Percentiles rank a stretch among this genome's conserved stretches.
Evolutionary conservation across 2,888 invertebrate genomes (phyloP).

Genomic region (Mongoloraphidia duomilia): DNA sequence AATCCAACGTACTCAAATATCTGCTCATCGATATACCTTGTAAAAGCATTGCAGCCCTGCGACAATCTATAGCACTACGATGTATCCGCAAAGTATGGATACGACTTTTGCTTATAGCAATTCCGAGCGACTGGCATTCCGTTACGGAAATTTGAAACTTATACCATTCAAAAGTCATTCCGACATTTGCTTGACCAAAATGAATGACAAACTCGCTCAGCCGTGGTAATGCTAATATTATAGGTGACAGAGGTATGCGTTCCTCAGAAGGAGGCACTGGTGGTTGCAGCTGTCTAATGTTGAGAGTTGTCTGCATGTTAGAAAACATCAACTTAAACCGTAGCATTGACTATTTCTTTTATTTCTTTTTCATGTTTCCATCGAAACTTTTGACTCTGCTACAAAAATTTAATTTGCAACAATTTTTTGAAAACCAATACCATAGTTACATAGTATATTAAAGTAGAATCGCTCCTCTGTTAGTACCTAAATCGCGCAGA

Average conservation of each 20-base stretch:
- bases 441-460: no score
- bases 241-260: constrained; percentile 22
- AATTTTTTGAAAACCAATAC: no score
- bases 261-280: constrained; percentile 14
- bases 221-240: constrained; percentile 21
- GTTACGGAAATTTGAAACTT: constrained; percentile 19
- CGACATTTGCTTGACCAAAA: constrained; percentile 21
- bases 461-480: no score
- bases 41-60: constrained; percentile 20
- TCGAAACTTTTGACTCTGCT: no score
- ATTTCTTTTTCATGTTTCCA: no score
- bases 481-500: no score
- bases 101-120: constrained; percentile 22
- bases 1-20: constrained; percentile 20
- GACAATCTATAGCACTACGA: constrained; percentile 24
- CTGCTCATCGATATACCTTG: constrained; percentile 20
- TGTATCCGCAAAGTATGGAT: constrained; percentile 22
- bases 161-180: constrained; percentile 24
- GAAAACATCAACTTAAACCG: no score
- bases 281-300: constrained; percentile 19
- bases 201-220: constrained; percentile 23
- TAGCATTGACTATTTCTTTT: no score
- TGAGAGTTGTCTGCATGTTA: constrained; percentile 11
- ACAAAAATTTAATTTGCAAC: no score
- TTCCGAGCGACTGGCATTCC: constrained; percentile 21